Evolutionary conservation across 1,140 invertebrate species (phyloP).

Genomic region (Aphis gossypii): DNA sequence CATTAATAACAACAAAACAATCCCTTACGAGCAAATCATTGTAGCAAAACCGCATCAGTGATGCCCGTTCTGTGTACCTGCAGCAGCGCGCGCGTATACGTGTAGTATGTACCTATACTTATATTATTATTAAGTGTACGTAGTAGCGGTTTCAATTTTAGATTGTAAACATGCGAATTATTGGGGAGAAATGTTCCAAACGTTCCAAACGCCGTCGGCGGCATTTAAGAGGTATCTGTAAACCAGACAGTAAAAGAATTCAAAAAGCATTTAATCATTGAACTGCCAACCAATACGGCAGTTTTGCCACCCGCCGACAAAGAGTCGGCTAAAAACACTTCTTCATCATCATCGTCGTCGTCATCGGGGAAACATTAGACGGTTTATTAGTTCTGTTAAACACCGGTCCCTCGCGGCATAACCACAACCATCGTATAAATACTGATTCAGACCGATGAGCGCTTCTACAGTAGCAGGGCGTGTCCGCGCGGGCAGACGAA

Average conservation of each 20-base stretch:
- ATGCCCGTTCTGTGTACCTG: not conserved
- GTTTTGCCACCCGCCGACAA: conserved; percentile 57
- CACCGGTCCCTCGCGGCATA: conserved; percentile 34
- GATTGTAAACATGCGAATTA: conserved; percentile 27
- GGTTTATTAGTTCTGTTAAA: conserved; percentile 57
- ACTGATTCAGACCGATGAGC: not conserved
- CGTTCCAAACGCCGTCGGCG: not conserved
- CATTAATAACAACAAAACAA: not conserved
- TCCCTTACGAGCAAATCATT: not conserved
- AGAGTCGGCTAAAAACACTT: conserved; percentile 12
- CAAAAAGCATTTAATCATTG: conserved; percentile 38
- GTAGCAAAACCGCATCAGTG: not conserved
- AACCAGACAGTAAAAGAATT: not conserved
- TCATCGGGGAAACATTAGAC: conserved; percentile 36
- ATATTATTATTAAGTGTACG: not conserved
- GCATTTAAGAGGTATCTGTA: not conserved
- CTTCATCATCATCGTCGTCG: not conserved
- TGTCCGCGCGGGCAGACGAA: conserved; percentile 54
- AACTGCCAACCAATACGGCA: conserved; percentile 17
- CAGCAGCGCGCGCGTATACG: not conserved
- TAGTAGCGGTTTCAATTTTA: conserved; percentile 12
- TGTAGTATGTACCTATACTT: not conserved
- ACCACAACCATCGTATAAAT: not conserved
- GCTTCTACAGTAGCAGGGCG: conserved; percentile 55
- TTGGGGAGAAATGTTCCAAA: not conserved